phyloP scores from a whole-genome alignment of 2,888 invertebrate genomes.

The Tenthredo distinguenda region DNA sequence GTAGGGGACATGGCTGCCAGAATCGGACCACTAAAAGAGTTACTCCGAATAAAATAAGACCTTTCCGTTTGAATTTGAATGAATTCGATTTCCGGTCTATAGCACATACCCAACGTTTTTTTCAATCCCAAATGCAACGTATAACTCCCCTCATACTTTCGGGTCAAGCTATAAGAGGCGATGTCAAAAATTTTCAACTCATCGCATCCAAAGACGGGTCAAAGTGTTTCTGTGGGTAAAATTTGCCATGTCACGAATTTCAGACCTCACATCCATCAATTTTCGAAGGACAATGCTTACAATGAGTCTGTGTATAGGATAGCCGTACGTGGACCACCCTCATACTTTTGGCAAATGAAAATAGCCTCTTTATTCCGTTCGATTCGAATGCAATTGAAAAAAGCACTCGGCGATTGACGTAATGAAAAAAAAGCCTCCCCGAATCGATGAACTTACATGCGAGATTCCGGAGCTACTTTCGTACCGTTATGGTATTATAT shows the following conservation, averaged over 20 bases:
- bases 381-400: neutral
- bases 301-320: neutral
- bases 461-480: conserved; percentile 7
- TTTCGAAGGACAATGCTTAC: neutral
- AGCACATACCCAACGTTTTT: conserved; percentile 35
- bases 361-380: neutral
- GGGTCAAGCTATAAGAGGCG: neutral
- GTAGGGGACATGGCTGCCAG: conserved; percentile 59
- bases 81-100: conserved; percentile 43
- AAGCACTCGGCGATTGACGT: neutral
- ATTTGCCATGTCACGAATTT: neutral
- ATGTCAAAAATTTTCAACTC: neutral
- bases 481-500: neutral
- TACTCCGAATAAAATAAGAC: conserved; percentile 57
- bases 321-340: neutral
- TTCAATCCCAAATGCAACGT: neutral
- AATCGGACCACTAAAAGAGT: conserved; percentile 49
- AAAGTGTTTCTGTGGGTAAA: neutral
- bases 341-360: neutral
- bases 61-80: conserved; percentile 46
- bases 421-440: neutral
- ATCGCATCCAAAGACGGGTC: neutral
- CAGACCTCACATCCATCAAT: neutral
- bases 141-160: neutral
- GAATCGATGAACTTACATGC: conserved; percentile 24